These are phyloP conservation scores for Pteropus rufus DNA, from an alignment of 2,797 vertebrate genomes.

Conservation along the genomic window DNA sequence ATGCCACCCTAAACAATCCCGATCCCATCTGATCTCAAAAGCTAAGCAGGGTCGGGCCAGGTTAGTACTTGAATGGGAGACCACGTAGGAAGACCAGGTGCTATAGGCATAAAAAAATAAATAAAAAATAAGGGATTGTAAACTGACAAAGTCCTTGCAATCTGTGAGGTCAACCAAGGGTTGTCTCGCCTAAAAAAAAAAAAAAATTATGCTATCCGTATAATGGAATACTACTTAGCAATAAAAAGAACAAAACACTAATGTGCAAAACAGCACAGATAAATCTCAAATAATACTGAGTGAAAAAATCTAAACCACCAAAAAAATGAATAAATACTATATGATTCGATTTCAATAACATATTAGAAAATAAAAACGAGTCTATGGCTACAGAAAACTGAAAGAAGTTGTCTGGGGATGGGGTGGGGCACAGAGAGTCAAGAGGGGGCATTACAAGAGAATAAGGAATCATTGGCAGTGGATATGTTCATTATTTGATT, in stretches of 20 bases:
- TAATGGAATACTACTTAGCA: neutral
- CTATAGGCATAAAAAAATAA: too few relatives aligned
- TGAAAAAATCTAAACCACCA: neutral
- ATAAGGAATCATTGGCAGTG: neutral
- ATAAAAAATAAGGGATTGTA: too few relatives aligned
- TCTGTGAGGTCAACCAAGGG: too few relatives aligned
- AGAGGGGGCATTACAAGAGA: neutral
- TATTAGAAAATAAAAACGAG: neutral
- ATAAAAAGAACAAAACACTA: neutral
- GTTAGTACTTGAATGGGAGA: too few relatives aligned
- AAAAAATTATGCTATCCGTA: neutral
- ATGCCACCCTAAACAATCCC: too few relatives aligned
- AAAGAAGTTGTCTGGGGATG: neutral
- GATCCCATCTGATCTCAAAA: too few relatives aligned
- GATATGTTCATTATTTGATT: neutral
- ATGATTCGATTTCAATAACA: neutral
- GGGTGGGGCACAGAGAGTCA: fast-evolving
- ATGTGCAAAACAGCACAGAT: neutral
- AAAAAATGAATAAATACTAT: neutral
- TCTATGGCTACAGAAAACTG: neutral
- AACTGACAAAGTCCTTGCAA: too few relatives aligned
- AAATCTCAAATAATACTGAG: neutral
- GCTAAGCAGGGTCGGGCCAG: too few relatives aligned
- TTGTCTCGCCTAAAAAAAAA: too few relatives aligned
- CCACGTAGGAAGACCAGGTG: too few relatives aligned